phyloP scores from a whole-genome alignment of 2,888 invertebrate species.

The Salpingus planirostris region DNA sequence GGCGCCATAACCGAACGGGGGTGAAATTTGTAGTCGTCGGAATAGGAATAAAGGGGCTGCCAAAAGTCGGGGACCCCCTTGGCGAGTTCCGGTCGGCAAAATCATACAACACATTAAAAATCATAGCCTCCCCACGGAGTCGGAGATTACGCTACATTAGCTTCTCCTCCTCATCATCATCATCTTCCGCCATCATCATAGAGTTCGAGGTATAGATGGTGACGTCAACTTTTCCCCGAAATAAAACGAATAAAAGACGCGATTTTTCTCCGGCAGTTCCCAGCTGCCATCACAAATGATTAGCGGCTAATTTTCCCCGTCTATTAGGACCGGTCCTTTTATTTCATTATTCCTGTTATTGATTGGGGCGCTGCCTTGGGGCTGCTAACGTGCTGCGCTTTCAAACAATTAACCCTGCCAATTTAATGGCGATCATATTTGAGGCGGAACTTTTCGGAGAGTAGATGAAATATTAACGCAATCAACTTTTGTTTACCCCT shows the following conservation, averaged over 20 bases:
- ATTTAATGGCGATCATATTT: constrained; percentile 37
- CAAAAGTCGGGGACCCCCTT: constrained; percentile 6
- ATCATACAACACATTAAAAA: constrained; percentile 36
- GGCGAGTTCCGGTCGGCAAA: constrained; percentile 16
- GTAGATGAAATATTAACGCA: constrained; percentile 14
- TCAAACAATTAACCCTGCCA: constrained; percentile 42
- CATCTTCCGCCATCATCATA: not conserved
- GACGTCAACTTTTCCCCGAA: not conserved
- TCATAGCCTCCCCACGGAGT: constrained; percentile 35
- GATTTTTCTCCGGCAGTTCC: constrained; percentile 9
- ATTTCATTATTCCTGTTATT: constrained; percentile 37
- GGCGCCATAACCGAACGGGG: no score
- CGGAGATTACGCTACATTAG: constrained; percentile 38
- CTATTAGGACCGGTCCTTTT: constrained; percentile 33
- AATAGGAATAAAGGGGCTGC: constrained; percentile 4
- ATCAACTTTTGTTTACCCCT: no score
- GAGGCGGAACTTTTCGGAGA: constrained; percentile 19
- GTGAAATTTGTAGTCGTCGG: constrained; percentile 6
- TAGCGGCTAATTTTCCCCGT: constrained; percentile 37
- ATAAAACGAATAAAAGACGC: not conserved
- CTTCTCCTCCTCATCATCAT: constrained; percentile 1
- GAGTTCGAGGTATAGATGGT: no score
- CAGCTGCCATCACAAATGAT: constrained; percentile 35
- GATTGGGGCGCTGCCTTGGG: constrained; percentile 32
- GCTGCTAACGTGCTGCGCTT: constrained; percentile 36